Base-by-base conservation (phyloP, 1,140 invertebrate species). In the Dendroctonus valens region DNA sequence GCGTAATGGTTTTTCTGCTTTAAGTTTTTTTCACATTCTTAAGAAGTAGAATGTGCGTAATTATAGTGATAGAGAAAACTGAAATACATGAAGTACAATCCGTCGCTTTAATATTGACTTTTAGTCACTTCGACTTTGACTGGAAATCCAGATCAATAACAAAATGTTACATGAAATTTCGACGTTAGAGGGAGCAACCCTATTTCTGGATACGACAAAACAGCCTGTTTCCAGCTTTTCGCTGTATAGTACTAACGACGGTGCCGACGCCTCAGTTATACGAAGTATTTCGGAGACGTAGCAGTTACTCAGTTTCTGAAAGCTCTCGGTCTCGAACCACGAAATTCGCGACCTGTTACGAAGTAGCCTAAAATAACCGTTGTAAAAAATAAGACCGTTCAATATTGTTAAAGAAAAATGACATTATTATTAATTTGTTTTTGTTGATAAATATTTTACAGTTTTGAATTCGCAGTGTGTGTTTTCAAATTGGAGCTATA, bases 251-350 rank as follows among this genome's bases (percentile, higher is more conserved):
- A 44, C 49, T 41, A 41, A 26, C 26, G 26, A 26, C 26, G 26
- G 46, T 58, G 64, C 64, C 64, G 64, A 66, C 64, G 64, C 64
- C 64, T 59, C 50, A 66, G 64, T 66, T 54, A 39, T 55, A 66
- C 64, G 64, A 66, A 55, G 64, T 15, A 15, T 15, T 55, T 66
- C 54, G 64, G 4, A 40, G 8, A 9, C 49, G 12, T 6, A 42
- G 12, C 26, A 59, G 38, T 59, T 66, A 52, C 5, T 3, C 7
- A 9, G 40, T 8, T 2, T 12, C 14, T 38, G 5, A 9, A 41
- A 42, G 41, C 41, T 44, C 8, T 11, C 55, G 40, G 7, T 51
- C 49, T 7, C 7, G 55, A 44, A 14, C 14, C 39, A 39, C 58
- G 15, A 26, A 64, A 54, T 44, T 55, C 61, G 61, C 61, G 61